phyloP scores from a whole-genome alignment of 2,113 vertebrate genomes.

The Mus spicilegus region DNA sequence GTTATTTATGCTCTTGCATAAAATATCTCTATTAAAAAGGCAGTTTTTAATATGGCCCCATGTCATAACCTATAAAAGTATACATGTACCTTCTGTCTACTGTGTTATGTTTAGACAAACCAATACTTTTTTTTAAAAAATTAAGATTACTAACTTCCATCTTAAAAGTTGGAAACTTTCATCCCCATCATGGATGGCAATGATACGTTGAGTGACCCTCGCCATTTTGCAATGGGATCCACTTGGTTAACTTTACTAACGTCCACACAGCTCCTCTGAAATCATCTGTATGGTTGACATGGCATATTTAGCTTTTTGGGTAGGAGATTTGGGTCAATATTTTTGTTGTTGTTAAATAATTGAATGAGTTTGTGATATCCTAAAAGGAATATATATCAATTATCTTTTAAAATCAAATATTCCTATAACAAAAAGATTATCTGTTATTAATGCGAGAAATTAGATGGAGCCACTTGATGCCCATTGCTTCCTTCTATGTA shows the following conservation, averaged over 20 bases:
- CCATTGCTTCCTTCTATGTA: neutral
- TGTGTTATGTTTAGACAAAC: neutral
- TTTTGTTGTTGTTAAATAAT: neutral
- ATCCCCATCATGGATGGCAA: neutral
- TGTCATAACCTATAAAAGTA: neutral
- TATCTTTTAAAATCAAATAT: constrained; percentile 20
- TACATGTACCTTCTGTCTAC: neutral
- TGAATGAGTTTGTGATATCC: neutral
- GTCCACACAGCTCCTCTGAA: neutral
- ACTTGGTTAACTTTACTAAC: neutral
- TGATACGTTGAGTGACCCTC: accelerated
- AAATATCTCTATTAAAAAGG: constrained; percentile 49
- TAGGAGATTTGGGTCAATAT: neutral
- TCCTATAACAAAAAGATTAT: neutral
- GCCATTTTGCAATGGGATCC: neutral
- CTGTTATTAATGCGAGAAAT: neutral
- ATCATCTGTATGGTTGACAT: neutral
- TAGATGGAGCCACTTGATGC: neutral
- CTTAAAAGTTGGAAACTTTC: neutral
- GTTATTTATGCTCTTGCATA: neutral
- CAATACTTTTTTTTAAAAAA: neutral
- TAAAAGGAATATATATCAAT: neutral
- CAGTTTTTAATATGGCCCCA: neutral
- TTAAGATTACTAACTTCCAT: neutral
- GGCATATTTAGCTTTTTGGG: neutral